These are phyloP conservation scores for Fragum sueziense DNA, from an alignment of 2,888 invertebrate species.

Conservation along the genomic window DNA sequence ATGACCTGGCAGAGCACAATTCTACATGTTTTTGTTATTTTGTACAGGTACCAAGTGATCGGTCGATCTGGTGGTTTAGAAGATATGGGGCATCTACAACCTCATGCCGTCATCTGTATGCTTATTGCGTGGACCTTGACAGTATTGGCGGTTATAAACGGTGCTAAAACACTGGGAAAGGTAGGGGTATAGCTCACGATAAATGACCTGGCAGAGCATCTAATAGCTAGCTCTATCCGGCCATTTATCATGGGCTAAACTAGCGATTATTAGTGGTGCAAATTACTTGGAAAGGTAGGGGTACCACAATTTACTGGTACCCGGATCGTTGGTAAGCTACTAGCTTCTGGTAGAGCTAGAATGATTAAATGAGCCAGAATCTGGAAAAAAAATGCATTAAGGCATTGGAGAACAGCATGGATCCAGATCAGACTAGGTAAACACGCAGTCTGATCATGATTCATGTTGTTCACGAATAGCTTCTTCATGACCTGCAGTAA, in stretches of 20 bases:
- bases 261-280: background rate
- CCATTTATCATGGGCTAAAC: background rate
- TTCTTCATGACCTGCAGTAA: no score
- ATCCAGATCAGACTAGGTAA: no score
- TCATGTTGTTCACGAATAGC: no score
- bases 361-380: background rate
- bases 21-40: no score
- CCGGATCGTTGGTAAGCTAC: no score
- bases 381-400: no score
- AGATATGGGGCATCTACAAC: conserved; percentile 44
- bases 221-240: background rate
- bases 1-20: no score
- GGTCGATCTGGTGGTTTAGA: conserved; percentile 44
- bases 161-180: conserved; percentile 53
- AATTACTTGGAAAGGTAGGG: background rate
- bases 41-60: conserved; percentile 37
- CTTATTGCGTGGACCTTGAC: conserved; percentile 45
- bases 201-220: background rate
- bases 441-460: no score
- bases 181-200: conserved; percentile 4
- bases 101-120: conserved; percentile 45
- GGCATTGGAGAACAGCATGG: no score
- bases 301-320: background rate
- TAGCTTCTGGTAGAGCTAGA: background rate
- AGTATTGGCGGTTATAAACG: conserved; percentile 45